Percentiles rank a stretch among this genome's conserved stretches.
phyloP scores from a whole-genome alignment of 2,888 invertebrate genomes.

The Drosophila nr. perissopoda region DNA sequence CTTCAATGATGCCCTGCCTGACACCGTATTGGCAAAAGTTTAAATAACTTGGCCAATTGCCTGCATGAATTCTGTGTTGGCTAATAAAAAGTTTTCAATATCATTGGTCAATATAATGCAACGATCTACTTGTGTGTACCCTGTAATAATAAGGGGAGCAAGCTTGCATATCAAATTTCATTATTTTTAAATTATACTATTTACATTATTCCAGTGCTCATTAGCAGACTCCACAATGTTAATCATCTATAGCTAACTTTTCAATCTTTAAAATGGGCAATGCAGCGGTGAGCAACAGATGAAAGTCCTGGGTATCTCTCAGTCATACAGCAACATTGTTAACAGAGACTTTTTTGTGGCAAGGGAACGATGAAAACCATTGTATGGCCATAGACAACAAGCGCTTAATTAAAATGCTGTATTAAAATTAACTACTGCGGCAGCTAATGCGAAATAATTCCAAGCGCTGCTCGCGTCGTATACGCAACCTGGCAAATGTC shows the following conservation, averaged over 20 bases:
- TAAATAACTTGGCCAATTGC: conserved; percentile 73
- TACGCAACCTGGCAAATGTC: conserved; percentile 58
- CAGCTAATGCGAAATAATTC: conserved; percentile 58
- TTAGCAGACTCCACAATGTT: neutral
- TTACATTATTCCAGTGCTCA: neutral
- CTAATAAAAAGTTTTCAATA: conserved; percentile 35
- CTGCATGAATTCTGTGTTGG: conserved; percentile 31
- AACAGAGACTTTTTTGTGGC: neutral
- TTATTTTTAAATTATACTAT: neutral
- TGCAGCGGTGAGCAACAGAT: neutral
- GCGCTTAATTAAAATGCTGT: conserved; percentile 70
- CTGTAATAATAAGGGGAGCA: neutral
- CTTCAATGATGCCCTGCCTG: conserved; percentile 46
- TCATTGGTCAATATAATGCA: conserved; percentile 5
- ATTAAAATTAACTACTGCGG: conserved; percentile 71
- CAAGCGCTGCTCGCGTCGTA: conserved; percentile 45
- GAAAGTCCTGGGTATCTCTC: neutral
- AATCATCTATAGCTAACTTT: neutral
- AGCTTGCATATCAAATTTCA: neutral
- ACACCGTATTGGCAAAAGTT: conserved; percentile 59
- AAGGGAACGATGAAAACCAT: conserved; percentile 1
- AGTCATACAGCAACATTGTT: neutral
- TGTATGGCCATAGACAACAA: conserved; percentile 24
- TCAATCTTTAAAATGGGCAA: neutral
- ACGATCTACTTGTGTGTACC: neutral